Base-by-base conservation (phyloP, 2,113 vertebrate species). In the Amazona guildingii region DNA sequence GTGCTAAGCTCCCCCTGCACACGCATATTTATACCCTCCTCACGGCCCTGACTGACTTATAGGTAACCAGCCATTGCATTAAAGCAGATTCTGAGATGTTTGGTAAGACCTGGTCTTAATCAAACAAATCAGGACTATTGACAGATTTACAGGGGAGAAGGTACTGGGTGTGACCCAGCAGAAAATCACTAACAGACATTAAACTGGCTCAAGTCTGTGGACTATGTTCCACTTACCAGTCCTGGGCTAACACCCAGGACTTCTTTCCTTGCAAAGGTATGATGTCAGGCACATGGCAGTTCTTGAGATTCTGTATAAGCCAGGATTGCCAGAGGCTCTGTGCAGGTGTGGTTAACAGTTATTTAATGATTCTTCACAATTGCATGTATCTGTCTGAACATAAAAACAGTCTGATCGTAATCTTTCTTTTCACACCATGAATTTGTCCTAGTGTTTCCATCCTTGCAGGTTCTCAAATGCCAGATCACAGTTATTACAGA, bases 321-420 rank as follows among this genome's bases (percentile, higher is more conserved):
- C 94, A 95, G 83, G 64, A 78, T 79, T 77, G 92, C 94, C 92
- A 97, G 91, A 96, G 86, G 87, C 92, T 97, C 94, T 46, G 21
- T 81, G 77, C 88, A 95, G 92, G 76, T 92, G 92, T 92, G 96
- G 92, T 95, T 96, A 96, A 97, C 82, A 97, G 94, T 97, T 97
- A 97, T 97, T 95, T 97, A 97, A 97, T 97, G 94, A 97, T 97
- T 97, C 96, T 92, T 97, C 96, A 97, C 94, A 97, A 96, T 80
- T 97, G 80, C 95, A 90, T 97, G 94, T 95, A 96, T 97, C 96
- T 97, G 95, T 96, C 96, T 97, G 67, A 94, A 81, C 82, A 95
- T 73, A 97, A 76, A 78, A 63, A 68, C 70, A 66, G 88, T 33
- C 64, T 72, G 69, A 96, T 92, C 0, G 0, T 82, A 84, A 96